phyloP scores from a whole-genome alignment of 35 echinoderm and acorn worm species.

The Acanthaster planci region DNA sequence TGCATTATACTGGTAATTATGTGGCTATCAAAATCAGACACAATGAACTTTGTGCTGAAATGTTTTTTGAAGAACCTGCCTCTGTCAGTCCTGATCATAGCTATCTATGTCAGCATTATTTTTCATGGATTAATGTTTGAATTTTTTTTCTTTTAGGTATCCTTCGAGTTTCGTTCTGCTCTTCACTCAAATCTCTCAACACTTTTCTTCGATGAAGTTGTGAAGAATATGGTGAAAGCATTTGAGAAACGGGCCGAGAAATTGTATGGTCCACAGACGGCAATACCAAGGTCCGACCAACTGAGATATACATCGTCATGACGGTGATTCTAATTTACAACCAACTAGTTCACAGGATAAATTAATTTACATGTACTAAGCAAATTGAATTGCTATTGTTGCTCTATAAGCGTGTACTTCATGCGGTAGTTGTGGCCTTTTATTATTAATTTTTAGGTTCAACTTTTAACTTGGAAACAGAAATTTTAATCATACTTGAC shows the following conservation, averaged over 20 bases:
- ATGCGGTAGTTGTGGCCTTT: too few species aligned
- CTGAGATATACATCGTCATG: constrained; percentile 30
- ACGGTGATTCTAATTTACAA: not conserved
- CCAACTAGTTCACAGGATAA: too few species aligned
- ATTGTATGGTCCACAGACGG: constrained; percentile 68
- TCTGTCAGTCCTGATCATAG: not conserved
- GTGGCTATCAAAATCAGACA: constrained; percentile 13
- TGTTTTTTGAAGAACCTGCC: not conserved
- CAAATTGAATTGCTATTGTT: too few species aligned
- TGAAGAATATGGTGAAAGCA: constrained; percentile 99
- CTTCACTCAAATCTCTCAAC: constrained; percentile 88
- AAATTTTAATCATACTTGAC: too few species aligned
- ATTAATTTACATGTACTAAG: too few species aligned
- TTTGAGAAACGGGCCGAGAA: constrained; percentile 85
- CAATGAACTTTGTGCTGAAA: not conserved
- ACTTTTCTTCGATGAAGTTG: constrained; percentile 97
- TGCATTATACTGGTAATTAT: not conserved
- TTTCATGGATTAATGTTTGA: too few species aligned
- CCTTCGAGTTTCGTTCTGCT: constrained; percentile 92
- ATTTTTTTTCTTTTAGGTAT: constrained; percentile 60
- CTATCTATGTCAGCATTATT: not conserved
- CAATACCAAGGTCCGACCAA: constrained; percentile 31
- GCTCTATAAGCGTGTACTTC: too few species aligned
- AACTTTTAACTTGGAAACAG: too few species aligned
- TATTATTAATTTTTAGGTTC: too few species aligned